Evolutionary conservation across 2,888 invertebrate genomes (phyloP), one percentile per base, ranked within the genome.

Genomic region (Exephanes ischioxanthus): DNA sequence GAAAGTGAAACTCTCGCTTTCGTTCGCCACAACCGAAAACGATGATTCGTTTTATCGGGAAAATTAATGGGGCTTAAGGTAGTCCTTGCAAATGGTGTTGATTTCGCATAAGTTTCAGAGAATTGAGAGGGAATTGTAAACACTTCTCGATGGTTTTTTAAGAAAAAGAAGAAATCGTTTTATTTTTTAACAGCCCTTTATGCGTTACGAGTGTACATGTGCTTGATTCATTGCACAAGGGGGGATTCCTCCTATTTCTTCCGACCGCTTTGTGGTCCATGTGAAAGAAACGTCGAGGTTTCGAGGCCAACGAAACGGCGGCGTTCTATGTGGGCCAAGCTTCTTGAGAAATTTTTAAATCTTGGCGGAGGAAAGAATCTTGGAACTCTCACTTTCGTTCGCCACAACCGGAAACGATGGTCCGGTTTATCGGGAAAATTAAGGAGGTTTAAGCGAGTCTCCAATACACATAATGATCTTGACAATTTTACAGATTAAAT

Each of bases 341-440:
- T 37, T 67, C 19, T 14, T 22, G 33, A 26, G 48, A 80, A 41
- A 63, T 22, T 9, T 55, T 76, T 6, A 26, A 16, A 63, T 37
- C 37, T 67, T 22, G n/a, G 33, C 48, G 71, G 41, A 80, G n/a
- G 71, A 76, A 76, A 76, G 80, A n/a, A n/a, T n/a, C n/a, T n/a
- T 84, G 80, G 76, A 80, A 84, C 71, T 80, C 70, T 84, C 84
- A 66, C 30, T 76, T 76, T 80, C 80, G 71, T 84, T 84, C 14
- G 45, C 45, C 45, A 14, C 45, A 45, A 14, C 45, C 45, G 45
- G 14, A 45, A 45, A 3, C 11, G 14, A 45, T 45, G 45, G 14
- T 14, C 3, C 45, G 45, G 1, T 45, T 45, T 71, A 3, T 14
- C 3, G 14, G 45, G 3, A 45, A 45, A 45, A 45, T 14, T 22